These are phyloP conservation scores for Ferdinandea cuprea DNA, from an alignment of 2,888 invertebrate species.

Conservation along the genomic window DNA sequence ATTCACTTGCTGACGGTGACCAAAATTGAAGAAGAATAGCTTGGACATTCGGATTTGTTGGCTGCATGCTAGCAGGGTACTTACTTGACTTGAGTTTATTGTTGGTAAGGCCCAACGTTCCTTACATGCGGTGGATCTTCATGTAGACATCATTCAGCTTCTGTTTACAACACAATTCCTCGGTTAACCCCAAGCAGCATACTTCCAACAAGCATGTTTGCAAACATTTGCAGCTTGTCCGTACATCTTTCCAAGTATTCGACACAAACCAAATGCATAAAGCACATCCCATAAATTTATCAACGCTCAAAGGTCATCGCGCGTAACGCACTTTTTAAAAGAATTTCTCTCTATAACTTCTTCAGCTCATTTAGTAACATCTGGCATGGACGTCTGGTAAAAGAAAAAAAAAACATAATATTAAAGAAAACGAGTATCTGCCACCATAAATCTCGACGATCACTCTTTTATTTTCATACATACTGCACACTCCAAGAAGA, in stretches of 20 bases:
- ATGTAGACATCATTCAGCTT: too few relatives aligned
- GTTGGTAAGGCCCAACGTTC: too few relatives aligned
- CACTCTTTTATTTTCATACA: constrained; percentile 36
- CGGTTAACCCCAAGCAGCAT: too few relatives aligned
- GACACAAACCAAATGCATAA: not conserved
- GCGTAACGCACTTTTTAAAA: constrained; percentile 29
- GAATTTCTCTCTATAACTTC: not conserved
- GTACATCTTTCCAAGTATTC: not conserved
- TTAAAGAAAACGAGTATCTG: constrained; percentile 36
- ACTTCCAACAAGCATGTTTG: not conserved
- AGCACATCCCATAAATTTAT: constrained; percentile 46
- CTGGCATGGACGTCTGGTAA: constrained; percentile 32
- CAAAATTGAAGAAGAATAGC: too few relatives aligned
- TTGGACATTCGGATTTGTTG: too few relatives aligned
- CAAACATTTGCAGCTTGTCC: not conserved
- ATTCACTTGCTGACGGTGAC: too few relatives aligned
- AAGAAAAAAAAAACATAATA: too few relatives aligned
- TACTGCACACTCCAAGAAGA: constrained; percentile 14
- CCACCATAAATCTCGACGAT: constrained; percentile 66
- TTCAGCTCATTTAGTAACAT: constrained; percentile 36
- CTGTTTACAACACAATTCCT: too few relatives aligned
- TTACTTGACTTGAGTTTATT: too few relatives aligned
- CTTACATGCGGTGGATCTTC: too few relatives aligned
- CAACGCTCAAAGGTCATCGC: constrained; percentile 33
- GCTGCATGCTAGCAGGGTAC: too few relatives aligned